phyloP scores from a whole-genome alignment of 2,797 vertebrate genomes.

The Sorex maritimensis region DNA sequence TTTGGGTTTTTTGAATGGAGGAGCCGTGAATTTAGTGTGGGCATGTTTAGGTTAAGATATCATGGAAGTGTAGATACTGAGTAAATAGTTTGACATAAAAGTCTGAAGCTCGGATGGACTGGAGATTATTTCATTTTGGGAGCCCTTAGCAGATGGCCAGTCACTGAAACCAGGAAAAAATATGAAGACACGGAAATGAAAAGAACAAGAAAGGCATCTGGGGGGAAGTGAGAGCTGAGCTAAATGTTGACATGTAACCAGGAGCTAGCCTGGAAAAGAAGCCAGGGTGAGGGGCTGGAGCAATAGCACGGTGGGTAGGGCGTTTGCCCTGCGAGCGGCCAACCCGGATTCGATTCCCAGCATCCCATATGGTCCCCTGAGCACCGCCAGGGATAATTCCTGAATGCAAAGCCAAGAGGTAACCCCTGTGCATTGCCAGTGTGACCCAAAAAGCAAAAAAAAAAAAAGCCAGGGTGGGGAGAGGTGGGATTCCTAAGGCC shows the following conservation, averaged over 20 bases:
- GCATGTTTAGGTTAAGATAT: slow-evolving; percentile 46
- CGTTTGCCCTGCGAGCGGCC: too few relatives aligned
- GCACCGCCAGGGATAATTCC: too few relatives aligned
- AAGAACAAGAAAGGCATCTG: slow-evolving; percentile 9
- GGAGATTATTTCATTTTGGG: slow-evolving; percentile 33
- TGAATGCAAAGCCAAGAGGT: too few relatives aligned
- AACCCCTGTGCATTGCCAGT: too few relatives aligned
- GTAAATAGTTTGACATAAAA: not conserved
- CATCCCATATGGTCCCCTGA: too few relatives aligned
- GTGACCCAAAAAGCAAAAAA: too few relatives aligned
- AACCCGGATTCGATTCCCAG: too few relatives aligned
- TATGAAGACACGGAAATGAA: slow-evolving; percentile 36
- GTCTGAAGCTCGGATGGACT: not conserved
- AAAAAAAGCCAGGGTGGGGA: not conserved
- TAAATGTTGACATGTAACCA: not conserved
- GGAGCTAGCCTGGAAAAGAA: slow-evolving; percentile 10
- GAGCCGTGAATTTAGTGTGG: slow-evolving; percentile 32
- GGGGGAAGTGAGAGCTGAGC: slow-evolving; percentile 15
- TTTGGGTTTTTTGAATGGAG: slow-evolving; percentile 35
- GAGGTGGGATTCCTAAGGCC: not conserved
- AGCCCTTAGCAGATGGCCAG: slow-evolving; percentile 3
- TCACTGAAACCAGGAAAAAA: slow-evolving; percentile 59
- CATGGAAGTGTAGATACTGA: not conserved
- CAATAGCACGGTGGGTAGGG: too few relatives aligned
- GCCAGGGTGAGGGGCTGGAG: not conserved